Percentiles rank a stretch among this genome's conserved stretches.
phyloP scores from a whole-genome alignment of 2,888 invertebrate species.

The Tinea pellionella region DNA sequence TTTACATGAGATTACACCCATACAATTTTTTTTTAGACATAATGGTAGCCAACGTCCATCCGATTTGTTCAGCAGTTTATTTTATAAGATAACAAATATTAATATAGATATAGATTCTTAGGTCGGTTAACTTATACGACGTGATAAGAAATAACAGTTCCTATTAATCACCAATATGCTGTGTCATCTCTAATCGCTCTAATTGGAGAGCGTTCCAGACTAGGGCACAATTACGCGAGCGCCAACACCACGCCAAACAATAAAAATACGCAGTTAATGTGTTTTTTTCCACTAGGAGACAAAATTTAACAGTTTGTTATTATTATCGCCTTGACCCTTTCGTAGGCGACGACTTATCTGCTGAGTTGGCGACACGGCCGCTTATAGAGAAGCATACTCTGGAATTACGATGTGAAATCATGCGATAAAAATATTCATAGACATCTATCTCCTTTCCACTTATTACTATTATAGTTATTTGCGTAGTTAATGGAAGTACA shows the following conservation, averaged over 20 bases:
- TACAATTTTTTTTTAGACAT: too few species aligned
- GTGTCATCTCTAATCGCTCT: constrained; percentile 42
- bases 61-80: too few species aligned
- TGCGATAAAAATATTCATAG: background rate
- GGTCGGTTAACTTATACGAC: too few species aligned
- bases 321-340: constrained; percentile 11
- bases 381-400: background rate
- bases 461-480: background rate
- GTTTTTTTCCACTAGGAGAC: background rate
- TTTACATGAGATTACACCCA: too few species aligned
- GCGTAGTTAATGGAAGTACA: background rate
- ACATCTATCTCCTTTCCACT: background rate
- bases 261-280: too few species aligned
- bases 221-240: constrained; percentile 27
- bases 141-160: too few species aligned
- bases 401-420: background rate
- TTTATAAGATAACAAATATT: too few species aligned
- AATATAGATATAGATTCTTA: too few species aligned
- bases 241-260: background rate
- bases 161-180: constrained; percentile 23
- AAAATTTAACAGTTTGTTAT: background rate
- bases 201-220: constrained; percentile 38
- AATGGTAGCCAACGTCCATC: too few species aligned
- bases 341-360: background rate
- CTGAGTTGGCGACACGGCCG: background rate